A percentile compares a stretch with the other conserved stretches of the same genome.
These are phyloP conservation scores for Plagodis pulveraria DNA, from an alignment of 2,888 invertebrate species.

Conservation along the genomic window DNA sequence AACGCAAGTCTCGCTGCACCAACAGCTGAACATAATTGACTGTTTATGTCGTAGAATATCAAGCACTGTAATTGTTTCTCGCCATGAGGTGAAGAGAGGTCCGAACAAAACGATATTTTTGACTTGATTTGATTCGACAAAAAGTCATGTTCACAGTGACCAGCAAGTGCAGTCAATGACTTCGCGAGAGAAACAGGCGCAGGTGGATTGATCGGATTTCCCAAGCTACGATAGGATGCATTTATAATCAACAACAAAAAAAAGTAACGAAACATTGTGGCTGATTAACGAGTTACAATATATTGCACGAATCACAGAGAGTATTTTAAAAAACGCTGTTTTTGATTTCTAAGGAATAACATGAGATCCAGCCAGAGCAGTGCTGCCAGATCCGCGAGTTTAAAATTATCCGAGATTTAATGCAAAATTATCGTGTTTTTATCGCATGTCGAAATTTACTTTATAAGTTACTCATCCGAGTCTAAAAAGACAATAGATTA, in stretches of 20 bases:
- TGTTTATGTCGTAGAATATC: constrained; percentile 73
- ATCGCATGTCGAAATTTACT: too few relatives aligned
- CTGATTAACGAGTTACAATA: too few relatives aligned
- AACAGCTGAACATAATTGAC: constrained; percentile 60
- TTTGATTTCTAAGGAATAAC: too few relatives aligned
- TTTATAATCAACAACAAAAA: constrained; percentile 61
- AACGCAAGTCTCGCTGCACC: constrained; percentile 45
- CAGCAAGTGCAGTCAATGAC: constrained; percentile 48
- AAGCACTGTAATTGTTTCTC: constrained; percentile 63
- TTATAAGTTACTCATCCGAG: too few relatives aligned
- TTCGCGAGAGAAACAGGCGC: constrained; percentile 38
- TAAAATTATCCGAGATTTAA: too few relatives aligned
- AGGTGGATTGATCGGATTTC: constrained; percentile 49
- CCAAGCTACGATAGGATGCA: constrained; percentile 60
- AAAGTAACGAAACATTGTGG: constrained; percentile 59
- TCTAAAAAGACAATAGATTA: too few relatives aligned
- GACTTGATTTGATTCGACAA: constrained; percentile 53
- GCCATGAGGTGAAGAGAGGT: constrained; percentile 44
- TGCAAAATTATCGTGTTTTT: too few relatives aligned
- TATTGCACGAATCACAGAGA: too few relatives aligned
- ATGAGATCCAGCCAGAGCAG: too few relatives aligned
- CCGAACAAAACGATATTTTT: constrained; percentile 54
- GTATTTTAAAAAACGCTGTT: too few relatives aligned
- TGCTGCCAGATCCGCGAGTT: too few relatives aligned
- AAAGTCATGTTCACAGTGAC: constrained; percentile 58